phyloP scores from a whole-genome alignment of 2,888 invertebrate genomes.

The Lasiommata megera region DNA sequence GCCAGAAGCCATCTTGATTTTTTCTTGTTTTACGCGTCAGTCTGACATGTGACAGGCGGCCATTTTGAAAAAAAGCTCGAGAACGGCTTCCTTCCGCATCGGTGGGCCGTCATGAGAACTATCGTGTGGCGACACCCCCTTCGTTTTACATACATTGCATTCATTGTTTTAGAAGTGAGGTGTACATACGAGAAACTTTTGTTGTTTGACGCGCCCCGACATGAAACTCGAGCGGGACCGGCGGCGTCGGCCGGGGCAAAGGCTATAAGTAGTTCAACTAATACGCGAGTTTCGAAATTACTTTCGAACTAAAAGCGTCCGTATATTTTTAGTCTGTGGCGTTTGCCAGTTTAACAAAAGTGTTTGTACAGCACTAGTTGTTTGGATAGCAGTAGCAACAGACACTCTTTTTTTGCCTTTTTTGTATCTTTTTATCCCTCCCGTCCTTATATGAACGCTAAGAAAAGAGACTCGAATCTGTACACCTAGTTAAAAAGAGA shows the following conservation, averaged over 20 bases:
- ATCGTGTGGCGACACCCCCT: slow-evolving; percentile 73
- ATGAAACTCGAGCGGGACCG: slow-evolving; percentile 50
- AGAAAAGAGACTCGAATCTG: slow-evolving; percentile 21
- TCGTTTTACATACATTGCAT: slow-evolving; percentile 73
- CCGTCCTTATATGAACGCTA: slow-evolving; percentile 18
- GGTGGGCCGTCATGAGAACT: slow-evolving; percentile 75
- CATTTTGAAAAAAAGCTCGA: slow-evolving; percentile 78
- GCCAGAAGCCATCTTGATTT: slow-evolving; percentile 62
- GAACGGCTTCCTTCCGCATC: slow-evolving; percentile 79
- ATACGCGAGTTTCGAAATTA: slow-evolving; percentile 25
- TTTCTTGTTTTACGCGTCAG: slow-evolving; percentile 64
- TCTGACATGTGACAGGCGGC: slow-evolving; percentile 72
- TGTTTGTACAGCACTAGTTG: slow-evolving; percentile 18
- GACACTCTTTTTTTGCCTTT: slow-evolving; percentile 12
- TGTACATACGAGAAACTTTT: slow-evolving; percentile 71
- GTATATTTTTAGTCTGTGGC: slow-evolving; percentile 22
- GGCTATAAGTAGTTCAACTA: slow-evolving; percentile 40
- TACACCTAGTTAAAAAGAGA: slow-evolving; percentile 21
- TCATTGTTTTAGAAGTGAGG: slow-evolving; percentile 74
- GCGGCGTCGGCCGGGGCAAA: slow-evolving; percentile 46
- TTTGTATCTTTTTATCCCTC: slow-evolving; percentile 15
- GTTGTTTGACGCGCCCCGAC: slow-evolving; percentile 58
- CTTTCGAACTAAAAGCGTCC: slow-evolving; percentile 18
- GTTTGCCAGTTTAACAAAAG: slow-evolving; percentile 10
- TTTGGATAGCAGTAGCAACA: slow-evolving; percentile 18